These are phyloP conservation scores for Sciurus niger DNA, from an alignment of 2,113 vertebrate species.

Conservation along the genomic window DNA sequence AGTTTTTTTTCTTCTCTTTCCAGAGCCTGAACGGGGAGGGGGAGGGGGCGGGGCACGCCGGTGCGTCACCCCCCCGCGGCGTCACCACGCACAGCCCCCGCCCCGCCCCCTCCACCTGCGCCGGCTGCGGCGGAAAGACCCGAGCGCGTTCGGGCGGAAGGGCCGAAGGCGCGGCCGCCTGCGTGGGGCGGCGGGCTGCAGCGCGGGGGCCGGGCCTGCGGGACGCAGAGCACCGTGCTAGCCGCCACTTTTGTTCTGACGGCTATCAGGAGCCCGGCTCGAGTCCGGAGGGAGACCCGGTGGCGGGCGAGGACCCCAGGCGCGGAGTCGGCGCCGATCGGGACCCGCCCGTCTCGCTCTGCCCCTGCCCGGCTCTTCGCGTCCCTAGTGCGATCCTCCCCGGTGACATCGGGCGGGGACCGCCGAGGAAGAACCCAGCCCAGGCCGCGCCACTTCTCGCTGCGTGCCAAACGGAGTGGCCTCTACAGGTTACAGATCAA, in stretches of 20 bases:
- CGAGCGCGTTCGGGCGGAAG: slow-evolving; percentile 88
- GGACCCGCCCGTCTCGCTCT: background rate
- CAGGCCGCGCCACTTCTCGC: background rate
- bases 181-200: background rate
- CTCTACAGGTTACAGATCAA: background rate
- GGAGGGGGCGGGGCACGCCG: slow-evolving; percentile 92
- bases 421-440: background rate
- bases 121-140: slow-evolving; percentile 87
- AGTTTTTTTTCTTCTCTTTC: slow-evolving; percentile 95
- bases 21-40: slow-evolving; percentile 91
- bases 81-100: slow-evolving; percentile 85
- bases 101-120: slow-evolving; percentile 84
- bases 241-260: slow-evolving; percentile 56
- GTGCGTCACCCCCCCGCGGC: slow-evolving; percentile 84
- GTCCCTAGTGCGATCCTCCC: background rate
- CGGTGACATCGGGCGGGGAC: background rate
- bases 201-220: slow-evolving; percentile 34
- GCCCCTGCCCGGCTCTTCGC: no score
- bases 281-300: background rate
- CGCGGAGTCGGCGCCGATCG: background rate
- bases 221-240: background rate
- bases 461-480: background rate
- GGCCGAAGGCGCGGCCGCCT: slow-evolving; percentile 48
- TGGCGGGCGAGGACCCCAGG: background rate
- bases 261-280: background rate